Evolutionary conservation across 64 coral and sea anemone genomes (phyloP), one percentile per base, ranked within the genome.

Genomic region (Astreopora myriophthalma): DNA sequence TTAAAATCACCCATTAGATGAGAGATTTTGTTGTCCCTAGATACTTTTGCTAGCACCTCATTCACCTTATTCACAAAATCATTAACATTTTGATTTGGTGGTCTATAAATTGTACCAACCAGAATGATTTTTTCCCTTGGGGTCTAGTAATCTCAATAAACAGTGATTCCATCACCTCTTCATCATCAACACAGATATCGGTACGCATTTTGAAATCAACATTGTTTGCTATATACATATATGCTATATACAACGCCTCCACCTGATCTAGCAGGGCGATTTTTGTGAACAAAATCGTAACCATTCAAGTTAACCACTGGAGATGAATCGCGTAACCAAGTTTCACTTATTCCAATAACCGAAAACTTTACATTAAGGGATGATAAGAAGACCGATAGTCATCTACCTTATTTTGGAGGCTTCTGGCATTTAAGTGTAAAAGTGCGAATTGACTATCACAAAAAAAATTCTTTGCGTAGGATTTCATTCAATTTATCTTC

Each of bases 201-300:
- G 27, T 57, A n/a, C 4, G 42, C 4, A 46, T 65, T 40, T 66
- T 86, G 33, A 86, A 86, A 27, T 70, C 64, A 30, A 86, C 19
- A 16, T 86, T 24, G 34, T 38, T 33, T 38, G 34, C 17, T 16
- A 86, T 11, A 86, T 86, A 86, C 27, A 86, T 7, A 25, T 35
- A n/a, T n/a, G n/a, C n/a, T n/a, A n/a, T n/a, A n/a, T n/a, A n/a
- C 83, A 26, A 86, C 80, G 61, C 22, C 27, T 34, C 79, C 52
- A 33, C 48, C 79, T 8, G 23, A 16, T 84, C 48, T 34, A 34
- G 65, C 19, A n/a, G 42, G 11, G 42, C 42, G 42, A 46, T 46
- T 46, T 46, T 46, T 46, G 22, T 64, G 17, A 88, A 88, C 58
- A 62, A 88, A 76, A 76, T 76, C 51, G 48, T 76, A 88, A 20